Percentiles rank a stretch among this genome's conserved stretches.
Evolutionary conservation across 2,797 vertebrate genomes (phyloP).

Genomic region (Telmatherina bonti): DNA sequence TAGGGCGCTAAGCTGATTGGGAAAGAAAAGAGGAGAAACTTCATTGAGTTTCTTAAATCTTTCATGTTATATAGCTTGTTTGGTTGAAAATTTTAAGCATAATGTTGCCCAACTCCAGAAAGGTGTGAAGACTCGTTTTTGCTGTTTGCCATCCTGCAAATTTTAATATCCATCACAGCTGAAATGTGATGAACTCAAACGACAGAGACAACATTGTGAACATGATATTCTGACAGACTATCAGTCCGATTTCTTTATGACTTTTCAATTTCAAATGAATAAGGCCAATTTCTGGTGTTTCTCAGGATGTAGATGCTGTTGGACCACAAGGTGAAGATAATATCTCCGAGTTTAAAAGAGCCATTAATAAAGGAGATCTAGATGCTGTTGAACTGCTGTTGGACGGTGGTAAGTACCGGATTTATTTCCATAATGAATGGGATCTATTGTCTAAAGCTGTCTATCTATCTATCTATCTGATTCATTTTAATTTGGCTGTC

Average conservation of each 20-base stretch:
- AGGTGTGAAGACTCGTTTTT: not conserved
- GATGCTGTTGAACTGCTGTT: constrained; percentile 85
- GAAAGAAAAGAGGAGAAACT: too few species aligned
- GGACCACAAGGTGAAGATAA: constrained; percentile 56
- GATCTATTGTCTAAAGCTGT: not conserved
- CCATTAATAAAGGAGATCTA: constrained; percentile 84
- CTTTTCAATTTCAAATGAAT: not conserved
- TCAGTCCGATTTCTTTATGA: too few species aligned
- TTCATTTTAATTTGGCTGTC: too few species aligned
- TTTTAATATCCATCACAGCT: not conserved
- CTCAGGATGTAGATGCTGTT: constrained; percentile 24
- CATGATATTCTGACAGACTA: too few species aligned
- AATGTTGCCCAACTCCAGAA: too few species aligned
- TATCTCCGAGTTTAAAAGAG: constrained; percentile 84
- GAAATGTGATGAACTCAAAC: not conserved
- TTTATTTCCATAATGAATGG: not conserved
- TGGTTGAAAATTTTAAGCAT: too few species aligned
- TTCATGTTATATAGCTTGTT: too few species aligned
- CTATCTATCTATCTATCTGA: too few species aligned
- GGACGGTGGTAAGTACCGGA: constrained; percentile 83
- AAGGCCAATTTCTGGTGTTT: not conserved
- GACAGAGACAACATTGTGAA: not conserved
- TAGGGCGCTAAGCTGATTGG: too few species aligned
- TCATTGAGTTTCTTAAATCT: too few species aligned
- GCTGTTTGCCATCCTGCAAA: not conserved